A percentile compares a stretch with the other conserved stretches of the same genome.
phyloP scores from a whole-genome alignment of 2,797 vertebrate species.

The Muscicapa comitata region DNA sequence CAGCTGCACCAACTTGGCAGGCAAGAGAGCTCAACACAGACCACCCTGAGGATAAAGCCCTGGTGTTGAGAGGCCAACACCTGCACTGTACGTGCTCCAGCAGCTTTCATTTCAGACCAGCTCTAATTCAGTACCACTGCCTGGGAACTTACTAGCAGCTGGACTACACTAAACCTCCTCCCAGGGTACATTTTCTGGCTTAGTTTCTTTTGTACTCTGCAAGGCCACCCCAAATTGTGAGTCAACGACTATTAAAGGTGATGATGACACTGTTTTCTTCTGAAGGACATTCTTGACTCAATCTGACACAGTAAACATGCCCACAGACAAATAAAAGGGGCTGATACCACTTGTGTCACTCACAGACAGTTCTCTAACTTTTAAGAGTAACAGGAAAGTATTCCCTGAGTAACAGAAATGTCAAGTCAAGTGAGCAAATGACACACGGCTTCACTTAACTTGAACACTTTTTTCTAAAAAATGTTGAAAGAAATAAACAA shows the following conservation, averaged over 20 bases:
- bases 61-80: background rate
- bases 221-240: background rate
- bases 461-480: too few relatives aligned
- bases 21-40: background rate
- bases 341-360: background rate
- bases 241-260: background rate
- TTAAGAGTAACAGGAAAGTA: background rate
- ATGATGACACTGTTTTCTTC: background rate
- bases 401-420: background rate
- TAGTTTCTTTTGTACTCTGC: background rate
- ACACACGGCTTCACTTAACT: accelerated
- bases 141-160: background rate
- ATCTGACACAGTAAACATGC: background rate
- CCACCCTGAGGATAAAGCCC: background rate
- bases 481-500: background rate
- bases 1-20: background rate
- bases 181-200: background rate
- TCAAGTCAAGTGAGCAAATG: background rate
- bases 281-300: background rate
- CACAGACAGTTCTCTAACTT: background rate
- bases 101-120: background rate
- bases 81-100: accelerated
- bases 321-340: background rate
- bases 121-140: background rate
- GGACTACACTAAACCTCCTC: background rate